phyloP scores from a whole-genome alignment of 2,888 invertebrate genomes.

The Lypha dubia region DNA sequence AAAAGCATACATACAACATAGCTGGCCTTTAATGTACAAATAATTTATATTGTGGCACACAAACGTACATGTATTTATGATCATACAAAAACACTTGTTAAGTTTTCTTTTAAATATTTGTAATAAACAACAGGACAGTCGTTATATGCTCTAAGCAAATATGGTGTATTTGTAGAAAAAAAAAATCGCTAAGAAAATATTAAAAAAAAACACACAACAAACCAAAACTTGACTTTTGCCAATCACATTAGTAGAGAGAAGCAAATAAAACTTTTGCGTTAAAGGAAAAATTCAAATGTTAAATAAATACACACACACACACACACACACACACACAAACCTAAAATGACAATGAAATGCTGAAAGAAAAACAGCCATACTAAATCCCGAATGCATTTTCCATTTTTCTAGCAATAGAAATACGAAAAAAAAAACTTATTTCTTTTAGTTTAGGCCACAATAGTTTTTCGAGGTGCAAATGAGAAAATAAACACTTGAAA shows the following conservation, averaged over 20 bases:
- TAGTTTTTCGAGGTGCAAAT: conserved; percentile 61
- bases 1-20: background rate
- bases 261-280: background rate
- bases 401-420: conserved; percentile 25
- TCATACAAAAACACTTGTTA: conserved; percentile 29
- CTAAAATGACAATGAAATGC: conserved; percentile 40
- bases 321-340: background rate
- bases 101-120: conserved; percentile 33
- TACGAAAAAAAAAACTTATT: background rate
- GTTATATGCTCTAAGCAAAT: conserved; percentile 23
- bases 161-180: conserved; percentile 9
- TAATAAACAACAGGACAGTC: conserved; percentile 11
- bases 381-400: conserved; percentile 36
- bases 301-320: background rate
- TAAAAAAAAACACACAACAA: background rate
- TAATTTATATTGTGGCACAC: conserved; percentile 39
- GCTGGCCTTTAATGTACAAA: conserved; percentile 31
- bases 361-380: conserved; percentile 3
- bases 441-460: conserved; percentile 9
- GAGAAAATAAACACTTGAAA: conserved; percentile 63
- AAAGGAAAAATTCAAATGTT: conserved; percentile 8
- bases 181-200: conserved; percentile 17
- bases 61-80: conserved; percentile 39
- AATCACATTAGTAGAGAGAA: conserved; percentile 22
- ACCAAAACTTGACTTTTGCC: conserved; percentile 41